Evolutionary conservation across 35 echinoderm and acorn worm genomes (phyloP).

Genomic region (Stichopus chloronotus): DNA sequence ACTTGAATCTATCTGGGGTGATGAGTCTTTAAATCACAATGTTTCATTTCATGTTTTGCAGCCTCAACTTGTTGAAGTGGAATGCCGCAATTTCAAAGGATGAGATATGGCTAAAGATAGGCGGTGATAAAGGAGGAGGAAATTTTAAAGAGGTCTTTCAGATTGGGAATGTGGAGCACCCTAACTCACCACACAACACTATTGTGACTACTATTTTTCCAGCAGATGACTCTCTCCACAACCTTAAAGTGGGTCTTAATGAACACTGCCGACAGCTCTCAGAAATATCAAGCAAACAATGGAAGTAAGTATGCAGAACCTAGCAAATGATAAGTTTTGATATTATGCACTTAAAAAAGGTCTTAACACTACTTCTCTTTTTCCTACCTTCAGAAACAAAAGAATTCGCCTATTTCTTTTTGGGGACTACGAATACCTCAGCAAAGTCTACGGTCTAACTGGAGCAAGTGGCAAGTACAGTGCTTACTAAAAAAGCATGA

Average conservation of each 20-base stretch:
- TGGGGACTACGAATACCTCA: conserved; percentile 72
- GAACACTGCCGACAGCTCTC: conserved; percentile 31
- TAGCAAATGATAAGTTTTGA: neutral
- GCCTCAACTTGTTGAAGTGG: conserved; percentile 18
- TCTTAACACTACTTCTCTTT: neutral
- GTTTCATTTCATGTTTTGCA: neutral
- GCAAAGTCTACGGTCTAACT: conserved; percentile 63
- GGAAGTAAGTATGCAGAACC: conserved; percentile 30
- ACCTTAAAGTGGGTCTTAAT: conserved; percentile 55
- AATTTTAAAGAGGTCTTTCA: conserved; percentile 71
- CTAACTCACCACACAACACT: conserved; percentile 75
- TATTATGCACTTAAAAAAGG: no score
- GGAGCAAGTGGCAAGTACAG: conserved; percentile 54
- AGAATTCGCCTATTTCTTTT: conserved; percentile 7
- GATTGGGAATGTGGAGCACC: conserved; percentile 65
- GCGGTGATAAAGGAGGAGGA: conserved; percentile 72
- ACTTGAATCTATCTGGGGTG: no score
- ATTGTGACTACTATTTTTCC: conserved; percentile 49
- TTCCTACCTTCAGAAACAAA: conserved; percentile 24
- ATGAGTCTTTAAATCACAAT: neutral
- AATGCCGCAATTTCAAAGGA: conserved; percentile 54
- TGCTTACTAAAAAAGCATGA: no score
- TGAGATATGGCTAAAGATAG: conserved; percentile 78
- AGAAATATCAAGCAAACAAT: conserved; percentile 31
- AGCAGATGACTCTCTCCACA: conserved; percentile 60